Evolutionary conservation across 2,797 vertebrate species (phyloP).

Genomic region (Aphelocoma californica): DNA sequence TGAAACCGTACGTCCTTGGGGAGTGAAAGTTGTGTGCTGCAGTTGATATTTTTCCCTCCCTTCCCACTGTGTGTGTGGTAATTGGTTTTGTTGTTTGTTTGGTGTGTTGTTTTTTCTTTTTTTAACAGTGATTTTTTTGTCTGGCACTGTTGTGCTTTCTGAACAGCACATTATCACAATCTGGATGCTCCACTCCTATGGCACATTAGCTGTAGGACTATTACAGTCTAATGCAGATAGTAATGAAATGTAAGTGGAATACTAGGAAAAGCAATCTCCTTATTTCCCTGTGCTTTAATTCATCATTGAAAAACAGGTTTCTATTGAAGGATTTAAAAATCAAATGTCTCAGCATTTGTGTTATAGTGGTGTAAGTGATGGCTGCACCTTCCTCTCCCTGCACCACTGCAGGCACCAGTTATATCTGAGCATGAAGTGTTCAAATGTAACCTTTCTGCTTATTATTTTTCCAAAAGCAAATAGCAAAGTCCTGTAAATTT

Average conservation of each 20-base stretch:
- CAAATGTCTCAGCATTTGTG: neutral
- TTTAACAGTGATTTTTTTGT: neutral
- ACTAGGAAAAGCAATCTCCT: neutral
- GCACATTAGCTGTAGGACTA: neutral
- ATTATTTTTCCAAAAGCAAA: neutral
- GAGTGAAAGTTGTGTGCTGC: neutral
- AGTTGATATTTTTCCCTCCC: neutral
- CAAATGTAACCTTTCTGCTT: neutral
- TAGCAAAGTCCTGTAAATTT: neutral
- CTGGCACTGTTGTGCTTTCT: neutral
- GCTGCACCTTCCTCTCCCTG: neutral
- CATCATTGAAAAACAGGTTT: neutral
- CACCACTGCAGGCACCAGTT: neutral
- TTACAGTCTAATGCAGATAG: neutral
- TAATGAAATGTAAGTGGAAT: neutral
- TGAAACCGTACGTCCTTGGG: neutral
- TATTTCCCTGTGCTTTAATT: neutral
- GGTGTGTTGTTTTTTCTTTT: neutral
- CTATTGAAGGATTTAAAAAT: neutral
- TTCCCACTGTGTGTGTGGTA: neutral
- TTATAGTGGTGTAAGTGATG: neutral
- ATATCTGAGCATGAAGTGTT: fast-evolving
- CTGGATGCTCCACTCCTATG: neutral
- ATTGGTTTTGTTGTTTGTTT: neutral
- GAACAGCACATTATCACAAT: neutral